Evolutionary conservation across 2,113 vertebrate genomes (phyloP), one percentile per base, ranked within the genome.

Genomic region (Talpa occidentalis): DNA sequence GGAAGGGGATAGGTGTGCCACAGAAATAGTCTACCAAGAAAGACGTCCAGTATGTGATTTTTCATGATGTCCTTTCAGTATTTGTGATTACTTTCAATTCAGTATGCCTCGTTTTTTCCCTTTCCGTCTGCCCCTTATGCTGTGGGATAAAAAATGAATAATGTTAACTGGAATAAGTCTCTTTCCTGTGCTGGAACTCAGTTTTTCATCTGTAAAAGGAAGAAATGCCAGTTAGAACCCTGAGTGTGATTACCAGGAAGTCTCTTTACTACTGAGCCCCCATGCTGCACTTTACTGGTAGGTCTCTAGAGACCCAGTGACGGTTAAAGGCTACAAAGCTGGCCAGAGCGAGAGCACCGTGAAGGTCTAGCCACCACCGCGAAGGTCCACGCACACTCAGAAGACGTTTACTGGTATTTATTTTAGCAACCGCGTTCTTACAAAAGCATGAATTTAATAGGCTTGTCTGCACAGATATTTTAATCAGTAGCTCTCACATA

Each of bases 251-350:
- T 91, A 60, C 49, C 72, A 70, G 14, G 14, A 88, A 54, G 15
- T 82, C 56, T 70, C 22, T 52, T 95, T 88, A 62, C 83, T 81
- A 77, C 44, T 73, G 67, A 90, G 56, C 49, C 81, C 62, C 44
- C 72, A 77, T 83, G 90, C 44, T 66, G 19, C 81, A 49, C 66
- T 91, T 73, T 49, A 82, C 52, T 54, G 30, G 72, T 6, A 49
- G 37, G 10, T 84, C 91, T 92, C 78, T 94, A 81, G 64, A 94
- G 52, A 47, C 80, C 90, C 92, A 90, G 92, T 64, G 49, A 93
- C 94, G 59, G 32, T 64, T 49, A 93, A 92, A 95, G 47, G 42
- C n/a, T 49, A 70, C 84, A 91, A 84, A 90, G 44, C 47, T 82
- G 74, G 49, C 30, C 70, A 73, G 32, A 79, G 95, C 54, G 83